Evolutionary conservation across 2,797 vertebrate genomes (phyloP).

Genomic region (Pelodytes ibericus): DNA sequence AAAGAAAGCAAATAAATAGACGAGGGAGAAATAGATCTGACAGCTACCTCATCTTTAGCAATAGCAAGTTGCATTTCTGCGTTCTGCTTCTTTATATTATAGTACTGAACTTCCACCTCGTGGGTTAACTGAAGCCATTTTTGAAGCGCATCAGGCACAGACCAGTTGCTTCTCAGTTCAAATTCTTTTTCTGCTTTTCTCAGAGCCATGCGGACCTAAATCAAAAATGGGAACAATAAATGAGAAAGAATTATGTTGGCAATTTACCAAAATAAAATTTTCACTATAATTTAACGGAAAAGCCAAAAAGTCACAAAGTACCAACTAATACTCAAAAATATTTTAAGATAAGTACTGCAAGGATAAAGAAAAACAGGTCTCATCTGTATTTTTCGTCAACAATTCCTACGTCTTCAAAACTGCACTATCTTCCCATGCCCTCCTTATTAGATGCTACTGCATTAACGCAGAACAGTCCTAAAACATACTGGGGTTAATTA

Average conservation of each 20-base stretch:
- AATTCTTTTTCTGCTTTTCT: constrained; percentile 97
- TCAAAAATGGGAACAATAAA: background rate
- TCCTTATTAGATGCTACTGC: no score
- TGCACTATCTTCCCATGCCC: no score
- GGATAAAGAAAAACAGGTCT: no score
- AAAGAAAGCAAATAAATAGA: background rate
- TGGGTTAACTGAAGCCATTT: constrained; percentile 98
- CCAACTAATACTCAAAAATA: no score
- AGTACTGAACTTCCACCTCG: constrained; percentile 98
- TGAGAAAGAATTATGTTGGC: background rate
- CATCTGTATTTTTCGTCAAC: no score
- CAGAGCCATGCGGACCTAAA: constrained; percentile 92
- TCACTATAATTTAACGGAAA: no score
- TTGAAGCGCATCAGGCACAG: constrained; percentile 93
- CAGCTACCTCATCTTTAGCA: constrained; percentile 94
- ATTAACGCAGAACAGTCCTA: no score
- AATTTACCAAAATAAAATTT: no score
- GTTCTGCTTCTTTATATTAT: constrained; percentile 97
- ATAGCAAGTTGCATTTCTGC: constrained; percentile 91
- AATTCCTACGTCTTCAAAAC: no score
- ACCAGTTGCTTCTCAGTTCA: constrained; percentile 91
- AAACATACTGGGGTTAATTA: no score
- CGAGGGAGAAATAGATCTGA: background rate
- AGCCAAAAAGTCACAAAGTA: no score
- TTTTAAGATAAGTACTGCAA: no score